Base-by-base conservation (phyloP, 2,113 vertebrate genomes). In the Tyrannus savana region DNA sequence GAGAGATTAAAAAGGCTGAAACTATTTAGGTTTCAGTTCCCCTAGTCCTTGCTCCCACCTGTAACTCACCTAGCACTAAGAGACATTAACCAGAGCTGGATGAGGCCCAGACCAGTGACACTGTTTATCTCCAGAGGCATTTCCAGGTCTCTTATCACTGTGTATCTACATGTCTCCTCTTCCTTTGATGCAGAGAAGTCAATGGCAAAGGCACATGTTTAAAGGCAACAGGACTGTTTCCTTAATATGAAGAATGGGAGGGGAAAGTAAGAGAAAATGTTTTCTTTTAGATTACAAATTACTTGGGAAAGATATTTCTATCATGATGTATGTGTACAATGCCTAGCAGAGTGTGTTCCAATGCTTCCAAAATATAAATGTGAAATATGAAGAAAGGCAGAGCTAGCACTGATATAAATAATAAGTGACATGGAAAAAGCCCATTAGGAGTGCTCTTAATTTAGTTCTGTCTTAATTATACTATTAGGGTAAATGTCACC, bases 401-500 rank as follows among this genome's bases (percentile, higher is more conserved):
- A 87, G 41, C 31, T 89, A 41, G 41, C 74, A 87, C 28, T 87
- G 23, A 73, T 73, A 64, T 82, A 93, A 91, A 84, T 89, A 92
- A 79, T 75, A 94, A 89, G 87, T 79, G 73, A 63, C 89, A 75
- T 68, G 58, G 74, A 94, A 94, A 91, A 87, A 93, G 8, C 44
- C 80, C 79, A 79, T 96, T 93, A 92, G 10, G 52, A 87, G 28
- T 49, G 72, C 16, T 96, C 39, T 78, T 94, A 93, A 91, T 95
- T 92, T 94, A 95, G 52, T 82, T 81, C 66, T 84, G 15, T 63
- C 58, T 92, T 96, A 96, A 90, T 96, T 95, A 93, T 64, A 75
- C 59, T 89, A 67, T 95, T 96, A 93, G 56, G 73, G 56, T 87
- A 96, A 95, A 92, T 91, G 84, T 89, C 84, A 95, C 83, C 69